phyloP scores from a whole-genome alignment of 2,797 vertebrate species.

The Betta splendens region DNA sequence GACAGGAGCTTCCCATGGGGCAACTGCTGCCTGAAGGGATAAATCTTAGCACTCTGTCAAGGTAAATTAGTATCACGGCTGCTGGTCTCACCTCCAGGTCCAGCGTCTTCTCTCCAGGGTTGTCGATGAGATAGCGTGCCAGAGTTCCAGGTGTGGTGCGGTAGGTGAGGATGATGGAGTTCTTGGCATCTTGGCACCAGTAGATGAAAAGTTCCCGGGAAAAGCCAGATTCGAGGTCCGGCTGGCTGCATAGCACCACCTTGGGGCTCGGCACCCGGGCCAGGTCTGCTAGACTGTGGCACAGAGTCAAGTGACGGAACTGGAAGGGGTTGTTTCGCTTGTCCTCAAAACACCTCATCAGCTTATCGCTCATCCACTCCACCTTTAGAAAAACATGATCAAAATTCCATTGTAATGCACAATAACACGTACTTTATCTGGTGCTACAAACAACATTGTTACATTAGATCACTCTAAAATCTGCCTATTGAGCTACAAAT shows the following conservation, averaged over 20 bases:
- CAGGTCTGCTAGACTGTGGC: conserved; percentile 94
- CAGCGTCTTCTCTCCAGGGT: conserved; percentile 93
- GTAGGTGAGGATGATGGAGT: conserved; percentile 96
- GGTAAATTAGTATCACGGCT: conserved; percentile 5
- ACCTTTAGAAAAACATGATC: conserved; percentile 79
- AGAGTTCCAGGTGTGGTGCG: conserved; percentile 97
- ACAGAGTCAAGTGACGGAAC: conserved; percentile 95
- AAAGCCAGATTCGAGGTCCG: conserved; percentile 97
- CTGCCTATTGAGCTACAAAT: no score
- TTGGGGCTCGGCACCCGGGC: conserved; percentile 96
- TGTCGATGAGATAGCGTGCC: conserved; percentile 94
- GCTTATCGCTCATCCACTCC: conserved; percentile 99
- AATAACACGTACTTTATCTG: neutral
- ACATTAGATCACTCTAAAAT: no score
- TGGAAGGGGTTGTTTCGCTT: conserved; percentile 99
- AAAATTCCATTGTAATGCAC: neutral
- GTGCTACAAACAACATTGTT: neutral
- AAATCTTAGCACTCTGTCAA: conserved; percentile 1
- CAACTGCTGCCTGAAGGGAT: conserved; percentile 2
- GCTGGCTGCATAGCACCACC: conserved; percentile 97
- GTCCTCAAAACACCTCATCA: conserved; percentile 99
- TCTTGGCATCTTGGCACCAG: conserved; percentile 94
- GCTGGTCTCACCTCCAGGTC: conserved; percentile 90
- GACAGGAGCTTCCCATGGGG: conserved; percentile 10
- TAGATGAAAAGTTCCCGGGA: conserved; percentile 98